Evolutionary conservation across 2,113 vertebrate species (phyloP).

Genomic region (Piprites chloris): DNA sequence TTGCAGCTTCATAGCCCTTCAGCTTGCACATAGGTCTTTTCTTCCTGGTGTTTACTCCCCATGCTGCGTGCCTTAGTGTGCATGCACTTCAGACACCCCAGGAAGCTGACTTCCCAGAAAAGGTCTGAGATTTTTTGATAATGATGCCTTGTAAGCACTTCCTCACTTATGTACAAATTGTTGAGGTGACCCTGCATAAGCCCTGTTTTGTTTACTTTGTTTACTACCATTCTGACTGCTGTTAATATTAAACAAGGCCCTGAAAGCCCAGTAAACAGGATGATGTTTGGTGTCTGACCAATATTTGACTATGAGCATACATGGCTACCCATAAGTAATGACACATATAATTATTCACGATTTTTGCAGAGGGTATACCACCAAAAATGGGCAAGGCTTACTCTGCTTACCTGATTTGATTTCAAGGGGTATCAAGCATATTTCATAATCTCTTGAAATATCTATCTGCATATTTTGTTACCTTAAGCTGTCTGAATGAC

Average conservation of each 20-base stretch:
- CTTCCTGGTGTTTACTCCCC: background rate
- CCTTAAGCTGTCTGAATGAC: background rate
- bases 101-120: background rate
- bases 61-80: background rate
- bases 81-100: background rate
- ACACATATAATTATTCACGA: conserved; percentile 13
- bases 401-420: background rate
- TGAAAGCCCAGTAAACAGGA: background rate
- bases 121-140: background rate
- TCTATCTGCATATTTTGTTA: background rate
- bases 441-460: background rate
- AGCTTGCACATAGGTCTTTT: background rate
- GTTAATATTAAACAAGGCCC: background rate
- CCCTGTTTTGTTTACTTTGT: background rate
- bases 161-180: background rate
- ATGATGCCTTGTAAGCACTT: background rate
- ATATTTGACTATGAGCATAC: background rate
- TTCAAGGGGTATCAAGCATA: background rate
- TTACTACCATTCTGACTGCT: background rate
- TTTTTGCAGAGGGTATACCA: background rate
- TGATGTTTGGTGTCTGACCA: background rate
- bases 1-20: background rate
- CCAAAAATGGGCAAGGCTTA: background rate
- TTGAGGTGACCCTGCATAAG: background rate
- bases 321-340: background rate